Percentiles rank a stretch among this genome's conserved stretches.
phyloP scores from a whole-genome alignment of 2,888 invertebrate species.

The Altica lythri region DNA sequence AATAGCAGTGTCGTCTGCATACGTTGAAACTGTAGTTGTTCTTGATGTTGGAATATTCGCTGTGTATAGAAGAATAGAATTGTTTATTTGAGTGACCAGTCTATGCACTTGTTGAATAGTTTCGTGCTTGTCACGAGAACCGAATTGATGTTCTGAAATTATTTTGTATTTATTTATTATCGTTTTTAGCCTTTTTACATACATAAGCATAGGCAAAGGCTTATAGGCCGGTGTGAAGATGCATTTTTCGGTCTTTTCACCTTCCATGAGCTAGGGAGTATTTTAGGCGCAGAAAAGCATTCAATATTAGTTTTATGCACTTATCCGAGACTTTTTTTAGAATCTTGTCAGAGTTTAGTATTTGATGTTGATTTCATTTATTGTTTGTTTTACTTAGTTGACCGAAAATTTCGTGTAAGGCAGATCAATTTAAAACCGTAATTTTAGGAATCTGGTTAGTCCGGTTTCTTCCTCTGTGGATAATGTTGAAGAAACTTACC shows the following conservation, averaged over 20 bases:
- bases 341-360: slow-evolving; percentile 11
- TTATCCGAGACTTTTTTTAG: slow-evolving; percentile 16
- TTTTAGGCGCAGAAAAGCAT: slow-evolving; percentile 4
- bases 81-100: slow-evolving; percentile 3
- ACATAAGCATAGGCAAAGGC: background rate
- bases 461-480: no score
- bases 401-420: no score
- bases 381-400: no score
- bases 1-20: slow-evolving; percentile 18
- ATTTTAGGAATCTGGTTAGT: no score
- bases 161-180: background rate
- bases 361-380: slow-evolving; percentile 13
- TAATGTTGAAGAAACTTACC: no score
- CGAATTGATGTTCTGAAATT: slow-evolving; percentile 8
- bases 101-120: slow-evolving; percentile 7
- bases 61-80: slow-evolving; percentile 13
- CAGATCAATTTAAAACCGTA: no score
- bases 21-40: slow-evolving; percentile 5
- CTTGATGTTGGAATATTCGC: slow-evolving; percentile 11
- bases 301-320: slow-evolving; percentile 17
- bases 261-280: slow-evolving; percentile 3
- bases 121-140: slow-evolving; percentile 6
- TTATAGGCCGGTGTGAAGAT: background rate
- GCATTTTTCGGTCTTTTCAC: background rate
- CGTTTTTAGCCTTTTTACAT: slow-evolving; percentile 6